Evolutionary conservation across 2,113 vertebrate species (phyloP).

Genomic region (Ardeotis arabs): DNA sequence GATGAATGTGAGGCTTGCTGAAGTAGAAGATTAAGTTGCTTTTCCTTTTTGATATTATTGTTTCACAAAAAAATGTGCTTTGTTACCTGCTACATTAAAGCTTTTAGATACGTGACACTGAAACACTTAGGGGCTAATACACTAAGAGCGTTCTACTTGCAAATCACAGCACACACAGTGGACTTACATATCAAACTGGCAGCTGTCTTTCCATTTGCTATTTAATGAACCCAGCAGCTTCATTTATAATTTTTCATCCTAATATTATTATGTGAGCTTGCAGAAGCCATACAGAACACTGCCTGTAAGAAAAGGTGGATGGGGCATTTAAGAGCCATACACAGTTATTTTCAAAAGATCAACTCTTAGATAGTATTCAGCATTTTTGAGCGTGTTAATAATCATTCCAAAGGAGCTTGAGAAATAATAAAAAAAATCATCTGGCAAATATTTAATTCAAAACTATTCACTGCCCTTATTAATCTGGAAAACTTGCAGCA

Average conservation of each 20-base stretch:
- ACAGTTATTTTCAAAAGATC: neutral
- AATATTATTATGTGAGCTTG: neutral
- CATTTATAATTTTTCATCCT: neutral
- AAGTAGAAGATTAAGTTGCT: neutral
- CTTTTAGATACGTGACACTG: neutral
- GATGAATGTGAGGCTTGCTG: neutral
- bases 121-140: neutral
- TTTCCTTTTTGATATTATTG: neutral
- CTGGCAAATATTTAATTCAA: neutral
- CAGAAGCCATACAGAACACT: neutral
- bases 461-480: neutral
- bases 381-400: neutral
- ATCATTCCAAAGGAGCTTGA: neutral
- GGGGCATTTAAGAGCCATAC: neutral
- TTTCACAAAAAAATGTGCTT: neutral
- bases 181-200: neutral
- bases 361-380: neutral
- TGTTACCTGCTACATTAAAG: neutral
- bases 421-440: neutral
- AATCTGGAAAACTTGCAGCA: neutral
- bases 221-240: neutral
- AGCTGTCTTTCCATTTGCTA: conserved; percentile 16
- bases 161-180: neutral
- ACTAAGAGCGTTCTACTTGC: neutral
- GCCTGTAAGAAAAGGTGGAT: neutral